These are phyloP conservation scores for Pristiophorus japonicus DNA, from an alignment of 2,113 vertebrate genomes.

Conservation along the genomic window DNA sequence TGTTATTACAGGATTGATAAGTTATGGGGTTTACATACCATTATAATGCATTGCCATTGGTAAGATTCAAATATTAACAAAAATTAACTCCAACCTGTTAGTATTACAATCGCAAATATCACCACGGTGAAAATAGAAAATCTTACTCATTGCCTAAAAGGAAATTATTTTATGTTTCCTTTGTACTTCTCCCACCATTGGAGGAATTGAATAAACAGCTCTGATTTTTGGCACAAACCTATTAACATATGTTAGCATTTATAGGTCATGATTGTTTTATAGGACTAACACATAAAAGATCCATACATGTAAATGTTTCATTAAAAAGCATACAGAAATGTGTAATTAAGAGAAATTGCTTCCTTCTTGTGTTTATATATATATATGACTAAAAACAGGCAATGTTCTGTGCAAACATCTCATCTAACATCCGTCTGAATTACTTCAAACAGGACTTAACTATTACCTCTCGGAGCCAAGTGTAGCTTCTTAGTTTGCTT, in stretches of 20 bases:
- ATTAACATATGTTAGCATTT: constrained; percentile 22
- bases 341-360: background rate
- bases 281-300: background rate
- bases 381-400: constrained; percentile 27
- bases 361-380: background rate
- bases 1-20: background rate
- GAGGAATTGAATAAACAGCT: constrained; percentile 4
- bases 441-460: background rate
- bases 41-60: background rate
- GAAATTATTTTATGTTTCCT: constrained; percentile 19
- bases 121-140: background rate
- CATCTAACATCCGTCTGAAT: background rate
- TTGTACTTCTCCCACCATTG: background rate
- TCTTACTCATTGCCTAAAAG: background rate
- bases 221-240: background rate
- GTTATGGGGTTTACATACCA: background rate
- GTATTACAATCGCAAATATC: background rate
- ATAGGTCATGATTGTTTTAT: background rate
- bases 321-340: background rate
- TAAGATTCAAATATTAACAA: background rate
- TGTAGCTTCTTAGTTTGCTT: background rate
- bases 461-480: background rate
- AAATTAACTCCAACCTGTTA: background rate
- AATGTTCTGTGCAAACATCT: background rate
- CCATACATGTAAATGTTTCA: background rate